Evolutionary conservation across 2,113 vertebrate species (phyloP).

Genomic region (Lethenteron camtschaticum): DNA sequence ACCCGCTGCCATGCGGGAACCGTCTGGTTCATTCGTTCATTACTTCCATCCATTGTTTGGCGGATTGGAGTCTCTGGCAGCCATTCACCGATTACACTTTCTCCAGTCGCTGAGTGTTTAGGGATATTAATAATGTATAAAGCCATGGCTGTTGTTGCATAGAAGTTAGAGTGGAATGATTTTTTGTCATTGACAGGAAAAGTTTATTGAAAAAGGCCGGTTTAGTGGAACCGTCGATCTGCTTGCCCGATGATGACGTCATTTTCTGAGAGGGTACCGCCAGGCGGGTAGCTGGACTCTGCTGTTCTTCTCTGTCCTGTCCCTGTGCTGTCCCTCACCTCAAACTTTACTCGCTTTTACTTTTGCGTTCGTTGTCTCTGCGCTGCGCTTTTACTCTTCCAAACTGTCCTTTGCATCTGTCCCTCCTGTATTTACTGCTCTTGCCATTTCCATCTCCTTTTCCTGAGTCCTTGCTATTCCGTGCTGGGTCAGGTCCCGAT

Average conservation of each 20-base stretch:
- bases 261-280: background rate
- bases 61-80: no score
- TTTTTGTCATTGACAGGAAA: no score
- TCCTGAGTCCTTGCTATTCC: background rate
- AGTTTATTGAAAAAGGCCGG: background rate
- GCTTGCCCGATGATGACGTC: constrained; percentile 2
- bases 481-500: background rate
- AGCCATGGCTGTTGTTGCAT: background rate
- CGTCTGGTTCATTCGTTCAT: background rate
- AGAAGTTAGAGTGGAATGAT: no score
- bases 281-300: background rate
- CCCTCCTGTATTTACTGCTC: background rate
- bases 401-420: background rate
- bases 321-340: no score
- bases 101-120: background rate
- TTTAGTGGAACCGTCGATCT: background rate
- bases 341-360: no score
- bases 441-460: background rate
- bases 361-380: background rate
- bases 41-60: background rate
- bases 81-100: no score
- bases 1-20: background rate
- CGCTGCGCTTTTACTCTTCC: background rate
- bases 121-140: background rate
- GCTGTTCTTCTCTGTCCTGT: background rate